Evolutionary conservation across 2,888 invertebrate species (phyloP).

Genomic region (Leptinotarsa tumamoca): DNA sequence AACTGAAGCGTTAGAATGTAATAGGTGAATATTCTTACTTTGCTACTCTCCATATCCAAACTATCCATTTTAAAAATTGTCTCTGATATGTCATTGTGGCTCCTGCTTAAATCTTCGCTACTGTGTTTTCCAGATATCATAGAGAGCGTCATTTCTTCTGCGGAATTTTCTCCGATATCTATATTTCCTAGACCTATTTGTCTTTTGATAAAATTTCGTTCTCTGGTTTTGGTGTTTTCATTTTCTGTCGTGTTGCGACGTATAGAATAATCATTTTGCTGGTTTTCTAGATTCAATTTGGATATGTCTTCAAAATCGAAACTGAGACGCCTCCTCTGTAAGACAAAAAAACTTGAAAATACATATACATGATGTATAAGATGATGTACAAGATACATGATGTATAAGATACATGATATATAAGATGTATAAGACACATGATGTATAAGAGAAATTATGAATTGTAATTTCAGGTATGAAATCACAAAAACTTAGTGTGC

Average conservation of each 20-base stretch:
- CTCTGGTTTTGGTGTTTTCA: constrained; percentile 59
- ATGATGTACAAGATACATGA: too few species aligned
- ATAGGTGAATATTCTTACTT: constrained; percentile 32
- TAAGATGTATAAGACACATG: too few species aligned
- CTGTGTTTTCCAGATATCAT: constrained; percentile 58
- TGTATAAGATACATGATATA: too few species aligned
- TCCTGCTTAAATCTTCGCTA: constrained; percentile 63
- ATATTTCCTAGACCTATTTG: constrained; percentile 65
- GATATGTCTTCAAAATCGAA: constrained; percentile 59
- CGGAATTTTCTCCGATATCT: constrained; percentile 62
- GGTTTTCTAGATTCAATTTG: constrained; percentile 69
- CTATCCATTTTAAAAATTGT: constrained; percentile 79
- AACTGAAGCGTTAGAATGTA: too few species aligned
- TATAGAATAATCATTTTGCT: constrained; percentile 76
- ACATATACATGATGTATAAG: too few species aligned
- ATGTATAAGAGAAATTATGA: too few species aligned
- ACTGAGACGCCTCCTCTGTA: constrained; percentile 63
- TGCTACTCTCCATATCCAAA: constrained; percentile 67
- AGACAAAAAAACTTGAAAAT: constrained; percentile 16
- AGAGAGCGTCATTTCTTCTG: constrained; percentile 62
- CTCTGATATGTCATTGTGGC: constrained; percentile 67
- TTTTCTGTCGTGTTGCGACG: constrained; percentile 69
- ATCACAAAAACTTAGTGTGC: background rate
- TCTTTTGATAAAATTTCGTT: constrained; percentile 64
- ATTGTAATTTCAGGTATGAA: background rate